Evolutionary conservation across 2,797 vertebrate species (phyloP).

Genomic region (Centroberyx gerrardi): DNA sequence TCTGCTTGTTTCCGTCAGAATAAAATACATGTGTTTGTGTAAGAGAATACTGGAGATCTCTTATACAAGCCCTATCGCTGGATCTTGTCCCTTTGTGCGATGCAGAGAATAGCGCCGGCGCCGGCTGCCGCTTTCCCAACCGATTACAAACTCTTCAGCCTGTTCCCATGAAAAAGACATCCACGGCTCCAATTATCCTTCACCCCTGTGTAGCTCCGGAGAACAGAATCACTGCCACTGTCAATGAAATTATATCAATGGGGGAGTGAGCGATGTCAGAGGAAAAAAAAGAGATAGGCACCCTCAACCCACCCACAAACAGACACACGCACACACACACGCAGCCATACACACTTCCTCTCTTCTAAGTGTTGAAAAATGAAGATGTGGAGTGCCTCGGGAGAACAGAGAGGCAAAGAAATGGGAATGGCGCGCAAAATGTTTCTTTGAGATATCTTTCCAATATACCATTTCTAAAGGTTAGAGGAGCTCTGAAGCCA

Average conservation of each 20-base stretch:
- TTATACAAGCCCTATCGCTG: conserved; percentile 61
- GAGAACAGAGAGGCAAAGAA: conserved; percentile 52
- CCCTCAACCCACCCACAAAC: no score
- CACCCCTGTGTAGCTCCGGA: conserved; percentile 58
- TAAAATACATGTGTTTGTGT: conserved; percentile 72
- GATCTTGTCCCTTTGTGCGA: conserved; percentile 61
- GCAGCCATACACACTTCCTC: background rate
- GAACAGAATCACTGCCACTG: conserved; percentile 70
- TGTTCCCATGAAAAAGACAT: conserved; percentile 70
- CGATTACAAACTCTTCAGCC: conserved; percentile 52
- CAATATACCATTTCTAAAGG: conserved; percentile 59
- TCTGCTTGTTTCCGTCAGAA: conserved; percentile 38
- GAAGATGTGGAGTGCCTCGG: conserved; percentile 45
- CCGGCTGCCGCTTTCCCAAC: conserved; percentile 55
- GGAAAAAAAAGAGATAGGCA: conserved; percentile 27
- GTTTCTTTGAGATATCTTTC: conserved; percentile 72
- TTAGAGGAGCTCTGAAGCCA: conserved; percentile 63
- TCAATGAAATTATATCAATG: conserved; percentile 65
- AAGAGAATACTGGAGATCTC: conserved; percentile 67
- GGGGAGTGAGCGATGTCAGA: conserved; percentile 52
- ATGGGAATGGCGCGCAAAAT: conserved; percentile 61
- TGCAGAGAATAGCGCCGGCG: conserved; percentile 58
- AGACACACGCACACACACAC: background rate
- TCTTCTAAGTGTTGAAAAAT: conserved; percentile 30
- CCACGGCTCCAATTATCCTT: conserved; percentile 77